phyloP scores from a whole-genome alignment of 2,888 invertebrate species.

The Malthinus flaveolus region DNA sequence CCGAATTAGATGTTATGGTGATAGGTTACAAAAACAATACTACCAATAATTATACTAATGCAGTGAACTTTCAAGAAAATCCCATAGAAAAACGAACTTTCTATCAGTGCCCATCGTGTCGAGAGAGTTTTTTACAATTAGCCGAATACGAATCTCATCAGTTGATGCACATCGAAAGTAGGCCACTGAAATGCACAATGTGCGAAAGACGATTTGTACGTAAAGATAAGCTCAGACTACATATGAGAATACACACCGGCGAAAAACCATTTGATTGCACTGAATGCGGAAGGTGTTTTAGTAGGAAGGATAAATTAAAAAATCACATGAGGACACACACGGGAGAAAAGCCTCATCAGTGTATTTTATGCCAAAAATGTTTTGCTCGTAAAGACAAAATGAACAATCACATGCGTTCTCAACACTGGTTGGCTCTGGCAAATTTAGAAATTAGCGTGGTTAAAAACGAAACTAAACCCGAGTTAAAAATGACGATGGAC shows the following conservation, averaged over 20 bases:
- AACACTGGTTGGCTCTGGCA: constrained; percentile 12
- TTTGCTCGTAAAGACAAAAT: constrained; percentile 19
- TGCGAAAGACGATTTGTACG: constrained; percentile 19
- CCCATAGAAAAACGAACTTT: neutral
- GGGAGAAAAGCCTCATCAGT: constrained; percentile 20
- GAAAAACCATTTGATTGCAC: constrained; percentile 20
- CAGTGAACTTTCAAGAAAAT: neutral
- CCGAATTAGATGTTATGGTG: constrained; percentile 20
- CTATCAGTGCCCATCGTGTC: constrained; percentile 7
- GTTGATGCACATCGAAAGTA: constrained; percentile 4
- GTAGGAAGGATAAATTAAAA: constrained; percentile 18
- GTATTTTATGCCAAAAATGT: constrained; percentile 19
- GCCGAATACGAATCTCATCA: constrained; percentile 6
- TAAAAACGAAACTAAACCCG: constrained; percentile 5
- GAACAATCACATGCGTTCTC: constrained; percentile 20
- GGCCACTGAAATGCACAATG: constrained; percentile 10
- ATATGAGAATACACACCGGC: constrained; percentile 22
- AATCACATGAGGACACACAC: constrained; percentile 21
- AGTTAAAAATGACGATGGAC: neutral
- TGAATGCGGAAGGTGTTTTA: constrained; percentile 13
- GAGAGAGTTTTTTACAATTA: neutral
- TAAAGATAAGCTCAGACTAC: constrained; percentile 18
- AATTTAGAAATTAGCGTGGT: constrained; percentile 24
- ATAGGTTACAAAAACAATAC: neutral
- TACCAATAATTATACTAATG: neutral